A percentile compares a stretch with the other conserved stretches of the same genome.
phyloP scores from a whole-genome alignment of 1,140 invertebrate genomes.

The Callitettix versicolor region DNA sequence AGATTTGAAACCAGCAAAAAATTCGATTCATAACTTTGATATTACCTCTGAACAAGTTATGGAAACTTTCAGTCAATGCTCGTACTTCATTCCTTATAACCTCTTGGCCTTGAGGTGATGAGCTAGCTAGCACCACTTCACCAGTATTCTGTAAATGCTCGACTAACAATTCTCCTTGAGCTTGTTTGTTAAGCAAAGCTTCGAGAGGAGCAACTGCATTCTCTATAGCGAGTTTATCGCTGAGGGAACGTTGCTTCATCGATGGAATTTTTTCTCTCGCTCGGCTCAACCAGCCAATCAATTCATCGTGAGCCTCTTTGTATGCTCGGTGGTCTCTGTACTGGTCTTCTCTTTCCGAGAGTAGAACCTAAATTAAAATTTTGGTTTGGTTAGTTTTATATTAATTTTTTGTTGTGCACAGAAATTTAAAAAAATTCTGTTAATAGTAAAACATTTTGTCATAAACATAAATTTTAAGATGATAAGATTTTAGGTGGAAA shows the following conservation, averaged over 20 bases:
- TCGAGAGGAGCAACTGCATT: constrained; percentile 77
- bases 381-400: background rate
- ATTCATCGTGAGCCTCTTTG: constrained; percentile 80
- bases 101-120: constrained; percentile 60
- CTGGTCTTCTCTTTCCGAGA: constrained; percentile 70
- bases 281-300: constrained; percentile 71
- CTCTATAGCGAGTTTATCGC: constrained; percentile 80
- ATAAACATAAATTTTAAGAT: constrained; percentile 20
- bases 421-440: background rate
- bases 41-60: constrained; percentile 62
- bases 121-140: constrained; percentile 72
- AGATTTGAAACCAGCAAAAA: too few species aligned
- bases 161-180: constrained; percentile 77
- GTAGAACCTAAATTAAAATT: constrained; percentile 43
- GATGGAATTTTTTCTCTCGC: constrained; percentile 81
- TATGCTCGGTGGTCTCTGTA: constrained; percentile 78
- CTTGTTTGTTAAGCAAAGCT: constrained; percentile 74
- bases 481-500: too few species aligned
- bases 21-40: too few species aligned
- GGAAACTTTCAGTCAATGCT: constrained; percentile 71
- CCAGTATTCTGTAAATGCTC: constrained; percentile 78
- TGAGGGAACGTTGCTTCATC: constrained; percentile 69
- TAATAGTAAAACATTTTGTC: constrained; percentile 2
- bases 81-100: constrained; percentile 75
- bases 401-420: background rate